Evolutionary conservation across 2,113 vertebrate genomes (phyloP), one percentile per base, ranked within the genome.

Genomic region (Channa argus): DNA sequence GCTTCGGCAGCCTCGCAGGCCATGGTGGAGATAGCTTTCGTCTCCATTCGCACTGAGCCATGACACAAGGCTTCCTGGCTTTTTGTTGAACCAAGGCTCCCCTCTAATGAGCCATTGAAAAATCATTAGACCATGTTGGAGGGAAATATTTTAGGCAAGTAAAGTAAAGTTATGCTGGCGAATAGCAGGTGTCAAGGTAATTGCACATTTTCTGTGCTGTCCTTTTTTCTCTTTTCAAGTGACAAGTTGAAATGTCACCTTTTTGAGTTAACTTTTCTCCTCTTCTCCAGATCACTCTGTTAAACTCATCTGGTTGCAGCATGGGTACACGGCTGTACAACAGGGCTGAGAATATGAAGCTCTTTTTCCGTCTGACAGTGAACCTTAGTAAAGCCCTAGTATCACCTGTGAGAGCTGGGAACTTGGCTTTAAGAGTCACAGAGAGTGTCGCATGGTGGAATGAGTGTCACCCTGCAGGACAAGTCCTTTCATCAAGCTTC

Each of bases 401-500:
- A 87, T 87, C 90, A 92, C 89, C 87, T 88, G 81, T 80, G 77
- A 81, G 87, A 86, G 82, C 69, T 38, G 63, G 71, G 78, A 89
- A 84, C 74, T 78, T 50, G 71, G 74, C 67, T 77, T 53, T 14
- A 15, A 66, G 71, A 81, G 82, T 44, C 56, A 5, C 13, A 53
- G 64, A 51, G 77, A 80, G 63, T 24, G 77, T 51, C 70, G 65
- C 55, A 50, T 38, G 46, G 82, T 84, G 73, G 81, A 85, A 63
- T 71, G 85, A 84, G 88, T 89, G 90, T 89, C 92, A 83, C 79
- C 83, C 85, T 83, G 82, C 71, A 64, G 80, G 86, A 89, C 66
- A 73, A 72, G 79, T 85, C 86, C 84, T 92, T 92, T 92, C 92
- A 93, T 92, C 91, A 91, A 77, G 85, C 75, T 80, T 86, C 87